phyloP scores from a whole-genome alignment of 2,888 invertebrate species.

The Phyllotreta cruciferae region DNA sequence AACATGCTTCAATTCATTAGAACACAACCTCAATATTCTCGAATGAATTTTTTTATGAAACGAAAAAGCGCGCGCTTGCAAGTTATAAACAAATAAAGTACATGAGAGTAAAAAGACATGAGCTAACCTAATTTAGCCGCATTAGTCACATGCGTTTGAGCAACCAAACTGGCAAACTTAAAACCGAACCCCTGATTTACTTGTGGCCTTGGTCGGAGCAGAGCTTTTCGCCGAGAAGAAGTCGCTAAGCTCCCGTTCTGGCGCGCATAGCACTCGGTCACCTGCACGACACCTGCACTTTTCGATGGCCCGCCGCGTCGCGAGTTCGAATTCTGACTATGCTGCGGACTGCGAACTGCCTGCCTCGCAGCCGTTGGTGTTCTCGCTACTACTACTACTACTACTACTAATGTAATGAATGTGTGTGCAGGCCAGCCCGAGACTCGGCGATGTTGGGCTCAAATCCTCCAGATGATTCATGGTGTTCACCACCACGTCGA shows the following conservation, averaged over 20 bases:
- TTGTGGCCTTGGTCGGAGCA: conserved; percentile 23
- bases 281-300: conserved; percentile 29
- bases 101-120: conserved; percentile 9
- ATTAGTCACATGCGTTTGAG: conserved; percentile 10
- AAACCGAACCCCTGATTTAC: conserved; percentile 20
- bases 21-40: no score
- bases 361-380: not conserved
- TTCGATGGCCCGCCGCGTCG: conserved; percentile 10
- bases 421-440: conserved; percentile 5
- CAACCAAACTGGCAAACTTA: conserved; percentile 23
- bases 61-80: conserved; percentile 7
- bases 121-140: conserved; percentile 10
- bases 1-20: no score
- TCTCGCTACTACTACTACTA: no score
- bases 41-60: not conserved
- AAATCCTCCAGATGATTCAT: conserved; percentile 26
- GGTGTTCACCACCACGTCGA: conserved; percentile 27
- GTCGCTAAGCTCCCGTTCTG: conserved; percentile 18
- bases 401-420: no score
- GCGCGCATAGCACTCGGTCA: conserved; percentile 20
- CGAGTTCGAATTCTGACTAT: conserved; percentile 14
- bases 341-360: conserved; percentile 4
- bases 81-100: not conserved
- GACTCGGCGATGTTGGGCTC: conserved; percentile 20
- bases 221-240: conserved; percentile 9